These are phyloP conservation scores for Cynopterus brachyotis DNA, from an alignment of 2,113 vertebrate genomes.

Conservation along the genomic window DNA sequence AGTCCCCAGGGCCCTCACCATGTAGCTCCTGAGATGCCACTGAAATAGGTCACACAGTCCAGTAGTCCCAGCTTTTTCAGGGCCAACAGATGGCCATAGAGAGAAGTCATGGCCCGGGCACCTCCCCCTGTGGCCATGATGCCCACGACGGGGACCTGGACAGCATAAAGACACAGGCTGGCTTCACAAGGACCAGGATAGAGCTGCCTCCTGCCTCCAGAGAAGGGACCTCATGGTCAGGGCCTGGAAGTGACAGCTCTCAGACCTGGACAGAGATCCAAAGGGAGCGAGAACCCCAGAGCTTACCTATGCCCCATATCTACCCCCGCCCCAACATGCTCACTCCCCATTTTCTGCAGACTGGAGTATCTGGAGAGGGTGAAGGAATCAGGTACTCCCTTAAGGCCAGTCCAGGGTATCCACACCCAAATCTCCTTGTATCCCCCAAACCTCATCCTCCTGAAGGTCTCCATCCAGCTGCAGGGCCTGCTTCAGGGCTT, in stretches of 20 bases:
- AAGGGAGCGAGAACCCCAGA: background rate
- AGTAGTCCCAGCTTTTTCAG: constrained; percentile 88
- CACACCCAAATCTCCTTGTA: background rate
- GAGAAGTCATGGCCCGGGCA: constrained; percentile 85
- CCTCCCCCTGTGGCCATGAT: constrained; percentile 88
- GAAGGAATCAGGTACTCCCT: background rate
- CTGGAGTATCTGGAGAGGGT: background rate
- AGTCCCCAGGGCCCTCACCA: constrained; percentile 84
- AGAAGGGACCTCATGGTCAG: background rate
- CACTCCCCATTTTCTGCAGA: background rate
- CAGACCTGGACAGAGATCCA: background rate
- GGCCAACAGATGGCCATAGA: constrained; percentile 86
- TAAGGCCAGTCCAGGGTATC: background rate
- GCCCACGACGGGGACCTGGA: constrained; percentile 89
- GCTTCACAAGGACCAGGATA: background rate
- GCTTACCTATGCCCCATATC: background rate
- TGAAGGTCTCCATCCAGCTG: constrained; percentile 78
- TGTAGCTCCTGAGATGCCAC: constrained; percentile 90
- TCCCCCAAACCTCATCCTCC: constrained; percentile 82
- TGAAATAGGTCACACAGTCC: constrained; percentile 88
- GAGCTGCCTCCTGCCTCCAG: background rate
- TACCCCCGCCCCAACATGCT: background rate
- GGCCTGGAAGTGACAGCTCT: background rate
- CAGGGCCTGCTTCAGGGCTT: constrained; percentile 82
- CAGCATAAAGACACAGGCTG: background rate